Percentiles rank a stretch among this genome's conserved stretches.
phyloP scores from a whole-genome alignment of 1,140 invertebrate genomes.

The Bombus pascuorum region DNA sequence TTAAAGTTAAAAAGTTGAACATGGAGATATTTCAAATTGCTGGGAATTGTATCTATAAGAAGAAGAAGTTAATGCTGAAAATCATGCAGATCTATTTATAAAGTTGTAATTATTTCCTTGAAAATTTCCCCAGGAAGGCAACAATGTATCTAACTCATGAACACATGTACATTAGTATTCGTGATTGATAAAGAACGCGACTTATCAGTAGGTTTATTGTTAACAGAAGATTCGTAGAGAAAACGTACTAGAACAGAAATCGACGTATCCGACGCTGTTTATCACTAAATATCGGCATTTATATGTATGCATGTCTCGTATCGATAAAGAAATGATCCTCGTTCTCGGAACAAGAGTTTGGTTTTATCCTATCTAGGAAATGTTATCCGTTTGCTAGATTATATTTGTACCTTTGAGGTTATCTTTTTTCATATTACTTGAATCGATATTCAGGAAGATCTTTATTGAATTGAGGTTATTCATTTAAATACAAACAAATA shows the following conservation, averaged over 20 bases:
- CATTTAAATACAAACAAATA: not conserved
- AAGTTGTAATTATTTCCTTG: slow-evolving; percentile 5
- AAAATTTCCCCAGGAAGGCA: not conserved
- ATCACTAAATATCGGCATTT: slow-evolving; percentile 24
- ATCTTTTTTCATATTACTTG: too few species aligned
- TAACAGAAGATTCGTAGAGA: slow-evolving; percentile 13
- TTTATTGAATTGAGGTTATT: not conserved
- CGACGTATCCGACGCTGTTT: not conserved
- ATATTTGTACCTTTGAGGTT: not conserved
- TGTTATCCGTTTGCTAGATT: not conserved
- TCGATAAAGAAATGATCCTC: slow-evolving; percentile 7
- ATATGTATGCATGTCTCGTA: not conserved
- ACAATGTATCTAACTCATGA: not conserved
- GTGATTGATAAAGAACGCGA: slow-evolving; percentile 7
- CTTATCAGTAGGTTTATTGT: slow-evolving; percentile 20
- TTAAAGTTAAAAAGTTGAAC: too few species aligned
- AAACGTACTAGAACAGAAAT: slow-evolving; percentile 2
- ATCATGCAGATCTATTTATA: not conserved
- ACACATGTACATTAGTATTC: too few species aligned
- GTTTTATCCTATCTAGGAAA: not conserved
- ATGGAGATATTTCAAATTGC: too few species aligned
- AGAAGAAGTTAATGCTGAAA: not conserved
- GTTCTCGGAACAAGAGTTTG: slow-evolving; percentile 11
- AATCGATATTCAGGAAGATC: too few species aligned
- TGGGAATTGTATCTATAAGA: too few species aligned